phyloP scores from a whole-genome alignment of 2,113 vertebrate species.

The Sinocyclocheilus rhinocerous region DNA sequence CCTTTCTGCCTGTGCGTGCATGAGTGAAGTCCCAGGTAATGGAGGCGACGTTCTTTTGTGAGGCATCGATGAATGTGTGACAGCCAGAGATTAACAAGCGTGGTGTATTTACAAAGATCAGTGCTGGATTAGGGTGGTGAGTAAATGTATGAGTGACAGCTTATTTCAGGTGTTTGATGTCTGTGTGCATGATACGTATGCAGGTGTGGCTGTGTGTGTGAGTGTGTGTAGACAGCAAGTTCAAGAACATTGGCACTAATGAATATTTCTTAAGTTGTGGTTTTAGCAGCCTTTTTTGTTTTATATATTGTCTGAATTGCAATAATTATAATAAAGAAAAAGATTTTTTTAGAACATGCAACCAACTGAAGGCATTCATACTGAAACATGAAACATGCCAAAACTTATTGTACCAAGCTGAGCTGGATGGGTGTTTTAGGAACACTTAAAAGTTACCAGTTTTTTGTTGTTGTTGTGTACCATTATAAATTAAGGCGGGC shows the following conservation, averaged over 20 bases:
- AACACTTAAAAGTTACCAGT: conserved; percentile 77
- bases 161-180: conserved; percentile 62
- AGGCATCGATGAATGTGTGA: conserved; percentile 62
- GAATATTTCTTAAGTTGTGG: conserved; percentile 80
- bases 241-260: conserved; percentile 99
- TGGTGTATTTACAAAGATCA: conserved; percentile 68
- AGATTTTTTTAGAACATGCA: conserved; percentile 66
- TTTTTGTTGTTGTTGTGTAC: conserved; percentile 76
- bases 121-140: conserved; percentile 71
- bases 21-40: conserved; percentile 65
- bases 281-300: conserved; percentile 76
- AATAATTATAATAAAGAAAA: conserved; percentile 74
- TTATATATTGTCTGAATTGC: conserved; percentile 76
- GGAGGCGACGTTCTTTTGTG: conserved; percentile 64
- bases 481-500: conserved; percentile 82
- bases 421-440: conserved; percentile 81
- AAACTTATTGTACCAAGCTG: conserved; percentile 77
- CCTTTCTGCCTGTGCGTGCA: conserved; percentile 73
- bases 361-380: conserved; percentile 79
- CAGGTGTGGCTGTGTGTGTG: conserved; percentile 44
- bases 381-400: conserved; percentile 74
- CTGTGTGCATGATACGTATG: conserved; percentile 54
- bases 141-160: conserved; percentile 67
- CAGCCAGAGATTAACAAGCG: conserved; percentile 41
- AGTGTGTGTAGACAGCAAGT: conserved; percentile 68